Evolutionary conservation across 92 coral and sea anemone genomes (phyloP), one percentile per base, ranked within the genome.

Genomic region (Paragorgia papillata): DNA sequence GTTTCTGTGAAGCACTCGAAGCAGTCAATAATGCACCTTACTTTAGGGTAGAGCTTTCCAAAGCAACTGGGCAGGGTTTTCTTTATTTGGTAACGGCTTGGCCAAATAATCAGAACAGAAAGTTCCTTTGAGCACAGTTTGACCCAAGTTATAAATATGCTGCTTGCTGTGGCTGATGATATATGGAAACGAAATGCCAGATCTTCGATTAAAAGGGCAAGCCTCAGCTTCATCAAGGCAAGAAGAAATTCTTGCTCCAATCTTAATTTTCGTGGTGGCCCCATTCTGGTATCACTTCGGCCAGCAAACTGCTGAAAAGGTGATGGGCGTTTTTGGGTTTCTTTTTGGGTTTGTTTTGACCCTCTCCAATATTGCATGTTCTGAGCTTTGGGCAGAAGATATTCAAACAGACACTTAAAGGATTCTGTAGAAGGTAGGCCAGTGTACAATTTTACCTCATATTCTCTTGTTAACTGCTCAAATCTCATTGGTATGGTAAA

Each of bases 1-100:
- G 82, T 88, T 69, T 88, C 83, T 19, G 86, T 80, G 55, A 87
- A 87, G 53, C 88, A 85, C 71, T 88, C 85, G 49, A 82, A 85
- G 39, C 90, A 88, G 62, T 86, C 88, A 40, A 88, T 81, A 1
- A 88, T 65, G 19, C 85, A 85, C 31, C 85, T 62, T 19, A 73
- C 80, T 65, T 87, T 87, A 12, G 86, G 88, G 32, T 83, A 83
- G 0, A 83, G 75, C n/a, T n/a, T n/a, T n/a, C n/a, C n/a, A n/a
- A n/a, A n/a, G n/a, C n/a, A n/a, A n/a, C n/a, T n/a, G n/a, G n/a
- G n/a, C n/a, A n/a, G n/a, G n/a, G n/a, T n/a, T n/a, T n/a, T n/a
- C n/a, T n/a, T n/a, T n/a, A n/a, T n/a, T n/a, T n/a, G n/a, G n/a
- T n/a, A n/a, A n/a, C n/a, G n/a, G n/a, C n/a, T n/a, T n/a, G n/a